Conservation (phyloP, 1,140 invertebrate genomes). For the Hyles vespertilio region DNA sequence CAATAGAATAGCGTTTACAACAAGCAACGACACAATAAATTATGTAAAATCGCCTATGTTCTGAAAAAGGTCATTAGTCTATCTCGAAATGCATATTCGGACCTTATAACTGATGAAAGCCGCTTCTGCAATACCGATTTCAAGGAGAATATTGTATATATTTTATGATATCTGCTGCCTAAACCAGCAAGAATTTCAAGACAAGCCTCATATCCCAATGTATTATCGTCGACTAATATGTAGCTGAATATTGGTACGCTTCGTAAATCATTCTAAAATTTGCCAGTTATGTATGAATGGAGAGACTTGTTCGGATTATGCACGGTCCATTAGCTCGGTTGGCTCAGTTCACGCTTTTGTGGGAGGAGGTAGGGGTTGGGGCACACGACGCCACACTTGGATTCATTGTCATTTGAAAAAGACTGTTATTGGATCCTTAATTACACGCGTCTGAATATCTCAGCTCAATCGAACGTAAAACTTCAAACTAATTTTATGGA, state of each 20-base stretch:
- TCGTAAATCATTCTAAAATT: conserved; percentile 40
- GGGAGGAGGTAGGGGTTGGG: conserved; percentile 8
- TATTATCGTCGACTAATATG: too few relatives aligned
- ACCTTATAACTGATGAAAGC: too few relatives aligned
- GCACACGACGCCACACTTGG: conserved; percentile 13
- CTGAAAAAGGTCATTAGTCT: too few relatives aligned
- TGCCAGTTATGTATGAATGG: conserved; percentile 34
- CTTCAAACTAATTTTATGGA: background rate
- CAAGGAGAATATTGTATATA: too few relatives aligned
- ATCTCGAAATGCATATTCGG: too few relatives aligned
- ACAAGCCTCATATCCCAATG: too few relatives aligned
- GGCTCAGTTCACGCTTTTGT: conserved; percentile 41
- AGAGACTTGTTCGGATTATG: conserved; percentile 43
- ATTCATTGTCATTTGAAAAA: conserved; percentile 34
- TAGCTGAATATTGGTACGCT: background rate
- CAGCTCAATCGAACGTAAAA: conserved; percentile 9
- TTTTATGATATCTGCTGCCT: too few relatives aligned
- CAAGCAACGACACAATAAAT: too few relatives aligned
- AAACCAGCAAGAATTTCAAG: too few relatives aligned
- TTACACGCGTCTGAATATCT: conserved; percentile 22
- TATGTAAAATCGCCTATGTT: too few relatives aligned
- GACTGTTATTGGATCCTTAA: conserved; percentile 22
- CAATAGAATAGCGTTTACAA: too few relatives aligned
- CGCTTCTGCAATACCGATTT: too few relatives aligned
- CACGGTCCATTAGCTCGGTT: conserved; percentile 42